Evolutionary conservation across 2,113 vertebrate species (phyloP), one percentile per base, ranked within the genome.

Genomic region (Oryzias celebensis): DNA sequence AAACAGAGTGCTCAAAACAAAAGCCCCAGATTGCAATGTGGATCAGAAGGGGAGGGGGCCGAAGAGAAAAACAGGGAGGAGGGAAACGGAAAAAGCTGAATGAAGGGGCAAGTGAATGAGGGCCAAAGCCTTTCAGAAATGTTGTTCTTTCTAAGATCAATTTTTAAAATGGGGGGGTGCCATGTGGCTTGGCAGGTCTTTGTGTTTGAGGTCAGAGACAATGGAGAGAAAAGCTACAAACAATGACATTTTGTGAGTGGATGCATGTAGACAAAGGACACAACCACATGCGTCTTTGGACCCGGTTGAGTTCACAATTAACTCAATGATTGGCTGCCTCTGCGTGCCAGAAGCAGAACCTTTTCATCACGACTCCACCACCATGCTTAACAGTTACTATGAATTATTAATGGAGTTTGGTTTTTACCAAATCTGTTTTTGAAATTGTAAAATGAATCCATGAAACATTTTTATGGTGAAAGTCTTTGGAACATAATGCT

Each of bases 91-190:
- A 63, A 82, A 76, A 85, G 46, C 71, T 90, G 81, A 91, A 89
- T 87, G 87, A 85, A 85, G 68, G 51, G 55, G 85, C 75, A 82
- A 82, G 87, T 89, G 87, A 86, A 89, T 82, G 82, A 75, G 31
- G 65, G 24, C 4, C 31, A 18, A 52, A 26, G 58, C 45, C 54
- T 70, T 73, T 69, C 56, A 54, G 65, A 61, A 72, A 63, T 23
- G 46, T 75, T 86, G 70, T 51, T 61, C 75, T 84, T 75, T 51
- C 60, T 58, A 69, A 52, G 51, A 68, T 63, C 61, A 60, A 65
- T 70, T 78, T 60, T 14, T 51, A 20, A 54, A 26, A 46, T 47
- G 51, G 18, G 71, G 66, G 46, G 49, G 48, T 63, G 53, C 62
- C 64, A 77, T 85, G 84, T 82, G 78, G 81, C 73, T 81, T 63